Base-by-base conservation (phyloP, 2,113 vertebrate genomes). In the Elgaria multicarinata region DNA sequence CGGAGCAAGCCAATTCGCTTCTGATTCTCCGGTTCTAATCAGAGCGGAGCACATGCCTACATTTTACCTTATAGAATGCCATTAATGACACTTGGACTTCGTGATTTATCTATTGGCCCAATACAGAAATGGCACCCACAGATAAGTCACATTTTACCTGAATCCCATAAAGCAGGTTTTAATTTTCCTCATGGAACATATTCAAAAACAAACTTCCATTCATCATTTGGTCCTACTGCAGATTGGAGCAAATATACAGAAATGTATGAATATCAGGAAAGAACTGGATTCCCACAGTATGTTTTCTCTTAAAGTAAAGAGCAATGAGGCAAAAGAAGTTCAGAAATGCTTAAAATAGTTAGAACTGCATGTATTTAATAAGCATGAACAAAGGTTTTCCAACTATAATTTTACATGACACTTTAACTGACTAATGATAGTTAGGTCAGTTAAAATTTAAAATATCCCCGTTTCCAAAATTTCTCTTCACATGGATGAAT, bases 361-460 rank as follows among this genome's bases (percentile, higher is more conserved):
- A 53, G 50, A 20, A 74, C 39, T 74, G 2, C 3, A 82, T 28
- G 22, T 26, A 64, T 39, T n/a, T 36, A 36, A 55, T 16, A 53
- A 92, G 58, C 31, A 71, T 0, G 0, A 72, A 74, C 24, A 86
- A 3, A 75, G 16, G 31, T 26, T 75, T 0, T 89, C 55, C 31
- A 77, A 79, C 85, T 80, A 86, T 83, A 75, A 86, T 83, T 94
- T 89, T 86, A 72, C 50, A 85, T 71, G 67, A 76, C 91, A 77
- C 6, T 28, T 18, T 0, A 69, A 88, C 39, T 90, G 85, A 80
- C 93, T 50, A n/a, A 94, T 83, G 36, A 75, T 72, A 86, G 90
- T 66, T 3, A 58, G 85, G 87, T 62, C 76, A 42, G 85, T 24
- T 87, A 26, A 67, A 9, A 1, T 77, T 44, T 44, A 66, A 72